Conservation (phyloP, 1,140 invertebrate species). For the Melanaphis sacchari region DNA sequence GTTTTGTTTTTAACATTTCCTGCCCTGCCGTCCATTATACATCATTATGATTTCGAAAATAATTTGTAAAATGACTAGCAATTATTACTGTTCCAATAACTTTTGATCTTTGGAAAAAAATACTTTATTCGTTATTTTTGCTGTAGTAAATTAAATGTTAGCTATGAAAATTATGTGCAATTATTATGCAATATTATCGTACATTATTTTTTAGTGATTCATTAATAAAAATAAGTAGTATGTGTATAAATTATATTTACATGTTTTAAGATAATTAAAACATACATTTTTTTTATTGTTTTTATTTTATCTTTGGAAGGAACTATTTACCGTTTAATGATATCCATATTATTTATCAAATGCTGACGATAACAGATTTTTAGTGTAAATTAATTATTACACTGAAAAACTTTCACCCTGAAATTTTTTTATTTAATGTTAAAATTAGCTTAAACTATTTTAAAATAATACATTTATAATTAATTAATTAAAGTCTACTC, state of each 20-base stretch:
- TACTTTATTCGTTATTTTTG: not conserved
- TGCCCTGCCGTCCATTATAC: not conserved
- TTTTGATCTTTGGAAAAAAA: not conserved
- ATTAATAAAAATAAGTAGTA: not conserved
- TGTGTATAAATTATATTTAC: not conserved
- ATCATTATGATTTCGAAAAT: not conserved
- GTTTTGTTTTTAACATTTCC: conserved; percentile 35
- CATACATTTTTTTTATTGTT: too few relatives aligned
- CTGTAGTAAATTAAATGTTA: not conserved
- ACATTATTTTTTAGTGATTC: not conserved
- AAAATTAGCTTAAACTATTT: too few relatives aligned
- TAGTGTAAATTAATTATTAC: not conserved
- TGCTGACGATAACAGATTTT: not conserved
- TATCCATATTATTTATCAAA: not conserved
- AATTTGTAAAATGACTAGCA: not conserved
- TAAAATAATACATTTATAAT: not conserved
- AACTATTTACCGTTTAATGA: not conserved
- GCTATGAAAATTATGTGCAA: not conserved
- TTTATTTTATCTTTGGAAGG: not conserved
- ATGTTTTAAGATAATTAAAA: not conserved
- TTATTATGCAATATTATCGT: not conserved
- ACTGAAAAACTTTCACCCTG: not conserved
- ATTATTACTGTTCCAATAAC: not conserved
- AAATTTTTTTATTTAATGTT: not conserved
- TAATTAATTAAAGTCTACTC: not conserved